Base-by-base conservation (phyloP, 2,113 vertebrate species). In the Xenus cinereus region DNA sequence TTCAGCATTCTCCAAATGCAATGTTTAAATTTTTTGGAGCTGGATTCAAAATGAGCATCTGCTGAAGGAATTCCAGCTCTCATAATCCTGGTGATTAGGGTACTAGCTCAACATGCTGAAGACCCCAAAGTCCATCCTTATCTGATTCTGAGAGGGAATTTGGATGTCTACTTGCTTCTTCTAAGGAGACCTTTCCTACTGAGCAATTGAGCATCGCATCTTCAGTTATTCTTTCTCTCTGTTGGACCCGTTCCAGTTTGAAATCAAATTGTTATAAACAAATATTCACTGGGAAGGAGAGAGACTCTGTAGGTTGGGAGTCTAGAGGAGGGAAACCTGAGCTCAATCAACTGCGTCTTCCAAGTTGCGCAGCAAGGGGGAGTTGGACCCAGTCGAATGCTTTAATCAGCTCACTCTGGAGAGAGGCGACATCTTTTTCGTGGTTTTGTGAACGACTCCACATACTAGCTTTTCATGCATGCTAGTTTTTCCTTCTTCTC, bases 361-460 rank as follows among this genome's bases (percentile, higher is more conserved):
- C 39, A 90, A 46, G 26, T 63, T 19, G 5, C 2, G 1, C 3
- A 3, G 60, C 57, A 67, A 69, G 59, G 26, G 24, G n/a, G 75
- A 92, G 41, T 69, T 62, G 12, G 57, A 54, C 51, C 39, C 45
- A 87, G 59, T 64, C 10, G 32, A 88, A 24, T 10, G 7, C 17
- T 94, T 85, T 77, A 90, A 83, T 92, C 75, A 92, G 30, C 51
- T 92, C 57, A 30, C 45, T 77, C 85, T 85, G 79, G 53, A 94
- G 45, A 85, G 69, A 82, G 27, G 78, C 6, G 5, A 75, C 71
- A 33, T 57, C n/a, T 13, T 60, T 72, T 84, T 46, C 4, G 1
- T 64, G 32, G 4, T 43, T 76, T 62, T 72, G 54, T 90, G n/a
- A 73, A 86, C 88, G 57, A 14, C 48, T 94, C 30, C 39, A 85